phyloP scores from a whole-genome alignment of 2,888 invertebrate genomes.

The Pristionchus maxplancki region DNA sequence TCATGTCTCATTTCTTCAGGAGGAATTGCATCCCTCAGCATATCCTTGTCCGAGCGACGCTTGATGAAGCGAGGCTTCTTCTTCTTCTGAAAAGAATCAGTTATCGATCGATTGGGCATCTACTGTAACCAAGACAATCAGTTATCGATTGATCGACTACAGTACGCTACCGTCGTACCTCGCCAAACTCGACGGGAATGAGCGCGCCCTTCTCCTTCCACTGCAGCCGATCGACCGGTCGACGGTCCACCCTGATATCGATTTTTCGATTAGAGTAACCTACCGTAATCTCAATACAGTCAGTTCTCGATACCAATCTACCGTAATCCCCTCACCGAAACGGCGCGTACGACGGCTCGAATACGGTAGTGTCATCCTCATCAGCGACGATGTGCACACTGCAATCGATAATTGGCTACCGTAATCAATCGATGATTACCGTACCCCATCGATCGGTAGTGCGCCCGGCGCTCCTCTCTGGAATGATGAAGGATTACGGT shows the following conservation, averaged over 20 bases:
- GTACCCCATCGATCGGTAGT: slow-evolving; percentile 16
- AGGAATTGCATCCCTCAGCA: neutral
- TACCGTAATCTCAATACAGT: too few relatives aligned
- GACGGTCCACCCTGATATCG: slow-evolving; percentile 6
- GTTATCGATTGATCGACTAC: neutral
- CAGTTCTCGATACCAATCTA: neutral
- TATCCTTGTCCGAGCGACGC: neutral
- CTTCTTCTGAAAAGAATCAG: neutral
- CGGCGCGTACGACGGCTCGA: neutral
- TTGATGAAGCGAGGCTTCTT: slow-evolving; percentile 2
- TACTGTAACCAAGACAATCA: too few relatives aligned
- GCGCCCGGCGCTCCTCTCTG: slow-evolving; percentile 2
- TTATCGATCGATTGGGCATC: too few relatives aligned
- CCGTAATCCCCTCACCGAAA: neutral
- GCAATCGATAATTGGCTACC: neutral
- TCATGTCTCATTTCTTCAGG: neutral
- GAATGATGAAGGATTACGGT: neutral
- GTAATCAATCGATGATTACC: neutral
- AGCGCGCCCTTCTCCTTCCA: slow-evolving; percentile 22
- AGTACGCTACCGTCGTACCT: neutral
- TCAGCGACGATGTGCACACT: neutral
- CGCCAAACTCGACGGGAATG: neutral
- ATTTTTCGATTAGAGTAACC: neutral
- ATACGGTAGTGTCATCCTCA: slow-evolving; percentile 1
- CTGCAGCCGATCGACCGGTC: neutral